These are phyloP conservation scores for Rhynchotus rufescens DNA, from an alignment of 2,797 vertebrate species.

Conservation along the genomic window DNA sequence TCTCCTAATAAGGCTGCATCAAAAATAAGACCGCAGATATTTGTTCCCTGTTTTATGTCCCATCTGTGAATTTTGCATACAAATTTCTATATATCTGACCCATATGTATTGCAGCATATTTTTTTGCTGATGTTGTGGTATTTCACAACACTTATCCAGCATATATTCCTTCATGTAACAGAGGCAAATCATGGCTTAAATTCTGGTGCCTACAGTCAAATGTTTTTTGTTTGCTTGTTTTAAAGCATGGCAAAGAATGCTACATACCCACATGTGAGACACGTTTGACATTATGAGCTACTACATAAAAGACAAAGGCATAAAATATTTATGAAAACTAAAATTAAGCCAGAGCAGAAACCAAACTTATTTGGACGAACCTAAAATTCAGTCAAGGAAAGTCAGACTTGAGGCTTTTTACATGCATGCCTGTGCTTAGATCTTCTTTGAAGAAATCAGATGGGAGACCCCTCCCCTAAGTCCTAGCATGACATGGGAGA, in stretches of 20 bases:
- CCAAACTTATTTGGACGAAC: neutral
- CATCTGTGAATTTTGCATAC: neutral
- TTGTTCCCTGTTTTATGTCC: neutral
- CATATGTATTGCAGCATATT: neutral
- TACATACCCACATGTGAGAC: neutral
- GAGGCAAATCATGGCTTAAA: neutral
- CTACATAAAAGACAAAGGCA: too few relatives aligned
- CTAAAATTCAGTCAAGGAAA: neutral
- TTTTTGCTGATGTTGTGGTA: neutral
- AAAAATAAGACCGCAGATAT: neutral
- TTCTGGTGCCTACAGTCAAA: neutral
- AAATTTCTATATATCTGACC: neutral
- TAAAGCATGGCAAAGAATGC: neutral
- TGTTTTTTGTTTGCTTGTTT: neutral
- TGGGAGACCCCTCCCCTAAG: slow-evolving; percentile 38
- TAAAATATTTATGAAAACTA: neutral
- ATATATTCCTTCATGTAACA: neutral
- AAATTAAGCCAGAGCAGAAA: neutral
- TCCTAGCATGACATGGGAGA: neutral
- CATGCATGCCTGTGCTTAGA: slow-evolving; percentile 36
- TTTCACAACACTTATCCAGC: neutral
- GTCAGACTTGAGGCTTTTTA: neutral
- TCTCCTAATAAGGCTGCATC: neutral
- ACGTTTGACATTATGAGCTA: neutral
- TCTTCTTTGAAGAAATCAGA: slow-evolving; percentile 58